Evolutionary conservation across 2,888 invertebrate species (phyloP).

Genomic region (Leucophora obtusa): DNA sequence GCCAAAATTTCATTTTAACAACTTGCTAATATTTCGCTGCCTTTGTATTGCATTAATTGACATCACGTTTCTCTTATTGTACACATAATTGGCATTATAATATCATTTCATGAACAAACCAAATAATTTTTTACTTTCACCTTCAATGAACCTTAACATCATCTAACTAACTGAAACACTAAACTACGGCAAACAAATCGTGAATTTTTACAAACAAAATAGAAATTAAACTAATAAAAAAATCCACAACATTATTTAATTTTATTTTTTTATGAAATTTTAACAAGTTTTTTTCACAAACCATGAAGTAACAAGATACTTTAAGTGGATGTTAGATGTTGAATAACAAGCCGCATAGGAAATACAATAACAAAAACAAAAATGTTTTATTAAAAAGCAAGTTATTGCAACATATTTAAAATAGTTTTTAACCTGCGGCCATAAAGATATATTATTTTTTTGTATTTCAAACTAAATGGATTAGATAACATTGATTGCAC

Average conservation of each 20-base stretch:
- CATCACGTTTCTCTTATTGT: conserved; percentile 56
- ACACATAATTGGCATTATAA: conserved; percentile 46
- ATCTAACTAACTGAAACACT: not conserved
- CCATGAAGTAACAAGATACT: conserved; percentile 33
- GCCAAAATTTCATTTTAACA: not conserved
- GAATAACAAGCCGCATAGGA: conserved; percentile 47
- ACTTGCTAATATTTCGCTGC: conserved; percentile 10
- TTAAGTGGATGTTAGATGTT: conserved; percentile 15
- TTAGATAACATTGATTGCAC: not conserved
- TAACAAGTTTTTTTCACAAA: conserved; percentile 28
- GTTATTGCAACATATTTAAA: conserved; percentile 34
- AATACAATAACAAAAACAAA: conserved; percentile 29
- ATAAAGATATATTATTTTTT: not conserved
- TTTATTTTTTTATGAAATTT: conserved; percentile 11
- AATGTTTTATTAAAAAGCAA: not conserved
- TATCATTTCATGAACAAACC: conserved; percentile 35
- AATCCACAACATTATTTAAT: not conserved
- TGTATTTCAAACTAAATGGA: not conserved
- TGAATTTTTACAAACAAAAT: conserved; percentile 3
- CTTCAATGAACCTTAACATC: conserved; percentile 60
- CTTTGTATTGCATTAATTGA: conserved; percentile 24
- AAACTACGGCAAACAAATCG: conserved; percentile 20
- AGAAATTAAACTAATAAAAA: not conserved
- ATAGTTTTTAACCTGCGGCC: conserved; percentile 5
- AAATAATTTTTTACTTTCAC: conserved; percentile 60